phyloP scores from a whole-genome alignment of 2,797 vertebrate genomes.

The Smutsia gigantea region DNA sequence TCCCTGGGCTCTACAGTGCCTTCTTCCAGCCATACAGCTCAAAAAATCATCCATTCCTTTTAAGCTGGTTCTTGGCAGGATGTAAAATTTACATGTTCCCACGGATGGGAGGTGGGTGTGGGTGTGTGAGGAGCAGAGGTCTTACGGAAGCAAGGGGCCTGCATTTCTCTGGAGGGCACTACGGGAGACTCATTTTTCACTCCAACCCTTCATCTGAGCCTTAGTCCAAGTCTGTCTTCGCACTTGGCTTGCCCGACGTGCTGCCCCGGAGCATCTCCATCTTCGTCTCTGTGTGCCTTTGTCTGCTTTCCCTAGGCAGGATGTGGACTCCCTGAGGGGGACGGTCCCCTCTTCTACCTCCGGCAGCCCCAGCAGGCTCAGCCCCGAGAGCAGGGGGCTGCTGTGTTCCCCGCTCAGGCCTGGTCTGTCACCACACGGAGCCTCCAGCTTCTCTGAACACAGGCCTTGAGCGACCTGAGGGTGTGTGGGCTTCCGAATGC shows the following conservation, averaged over 20 bases:
- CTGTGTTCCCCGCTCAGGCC: neutral
- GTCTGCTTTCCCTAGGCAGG: neutral
- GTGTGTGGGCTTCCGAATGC: neutral
- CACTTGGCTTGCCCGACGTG: rapidly evolving
- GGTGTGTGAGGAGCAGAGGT: rapidly evolving
- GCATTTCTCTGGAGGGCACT: neutral
- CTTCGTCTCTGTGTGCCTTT: neutral
- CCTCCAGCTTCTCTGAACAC: neutral
- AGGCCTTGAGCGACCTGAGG: neutral
- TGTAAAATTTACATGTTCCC: neutral
- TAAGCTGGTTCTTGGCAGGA: neutral
- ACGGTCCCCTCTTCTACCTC: neutral
- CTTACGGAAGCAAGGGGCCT: rapidly evolving
- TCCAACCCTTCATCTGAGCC: too few relatives aligned
- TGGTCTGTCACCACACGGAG: neutral
- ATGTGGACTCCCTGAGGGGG: rapidly evolving
- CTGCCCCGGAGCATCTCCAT: neutral
- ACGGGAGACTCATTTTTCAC: neutral
- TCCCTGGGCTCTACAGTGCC: neutral
- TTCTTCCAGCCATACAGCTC: neutral
- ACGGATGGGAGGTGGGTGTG: neutral
- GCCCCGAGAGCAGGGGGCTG: neutral
- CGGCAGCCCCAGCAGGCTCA: neutral
- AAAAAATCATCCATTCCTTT: neutral
- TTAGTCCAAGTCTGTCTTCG: neutral